Percentiles rank a stretch among this genome's conserved stretches.
phyloP scores from a whole-genome alignment of 2,888 invertebrate genomes.

The Taphrorychus bicolor region DNA sequence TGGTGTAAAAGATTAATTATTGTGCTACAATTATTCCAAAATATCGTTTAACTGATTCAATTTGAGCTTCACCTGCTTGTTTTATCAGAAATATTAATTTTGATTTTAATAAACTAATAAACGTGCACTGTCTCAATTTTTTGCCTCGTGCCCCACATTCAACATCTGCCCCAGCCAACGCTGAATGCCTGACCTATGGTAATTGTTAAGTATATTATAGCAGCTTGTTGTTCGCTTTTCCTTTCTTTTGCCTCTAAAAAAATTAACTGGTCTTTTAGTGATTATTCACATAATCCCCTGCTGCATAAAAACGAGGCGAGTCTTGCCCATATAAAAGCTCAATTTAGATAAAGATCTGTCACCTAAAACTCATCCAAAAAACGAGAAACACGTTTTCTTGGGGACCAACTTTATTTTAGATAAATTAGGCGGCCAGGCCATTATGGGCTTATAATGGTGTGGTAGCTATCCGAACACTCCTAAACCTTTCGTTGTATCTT shows the following conservation, averaged over 20 bases:
- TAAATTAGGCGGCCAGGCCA: slow-evolving; percentile 35
- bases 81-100: slow-evolving; percentile 22
- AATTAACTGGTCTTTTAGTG: too few relatives aligned
- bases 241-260: too few relatives aligned
- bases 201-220: too few relatives aligned
- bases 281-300: too few relatives aligned
- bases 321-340: slow-evolving; percentile 18
- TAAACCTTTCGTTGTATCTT: slow-evolving; percentile 30
- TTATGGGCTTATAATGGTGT: slow-evolving; percentile 28
- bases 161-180: slow-evolving; percentile 25
- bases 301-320: slow-evolving; percentile 5
- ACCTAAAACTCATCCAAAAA: slow-evolving; percentile 24
- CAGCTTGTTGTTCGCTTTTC: too few relatives aligned
- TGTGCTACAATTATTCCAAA: not conserved
- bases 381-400: slow-evolving; percentile 25
- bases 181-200: slow-evolving; percentile 23
- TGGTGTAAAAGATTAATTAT: not conserved
- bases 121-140: slow-evolving; percentile 8
- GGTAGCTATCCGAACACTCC: slow-evolving; percentile 35
- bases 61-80: not conserved
- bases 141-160: slow-evolving; percentile 18
- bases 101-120: slow-evolving; percentile 27
- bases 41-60: slow-evolving; percentile 3
- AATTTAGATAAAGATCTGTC: slow-evolving; percentile 35
- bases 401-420: slow-evolving; percentile 34